Percentiles rank a stretch among this genome's conserved stretches.
Conservation (phyloP, 2,888 invertebrate genomes). For the Heliothis peltigera region DNA sequence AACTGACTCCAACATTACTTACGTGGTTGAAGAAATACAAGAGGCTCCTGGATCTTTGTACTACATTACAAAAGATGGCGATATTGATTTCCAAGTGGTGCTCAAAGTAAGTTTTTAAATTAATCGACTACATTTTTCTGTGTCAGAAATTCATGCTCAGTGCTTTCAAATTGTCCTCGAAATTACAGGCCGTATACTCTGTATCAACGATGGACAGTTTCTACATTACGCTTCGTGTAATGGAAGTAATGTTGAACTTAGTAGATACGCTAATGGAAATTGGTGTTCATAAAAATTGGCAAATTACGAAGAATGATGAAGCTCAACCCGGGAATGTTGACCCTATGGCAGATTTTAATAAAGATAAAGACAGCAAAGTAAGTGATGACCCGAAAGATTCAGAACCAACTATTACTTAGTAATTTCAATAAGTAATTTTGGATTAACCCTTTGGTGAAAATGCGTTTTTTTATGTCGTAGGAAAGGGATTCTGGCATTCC, state of each 20-base stretch:
- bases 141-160: no score
- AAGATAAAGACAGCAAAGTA: constrained; percentile 85
- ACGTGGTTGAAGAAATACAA: constrained; percentile 95
- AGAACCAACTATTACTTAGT: neutral
- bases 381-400: constrained; percentile 12
- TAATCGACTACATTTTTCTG: neutral
- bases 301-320: constrained; percentile 80
- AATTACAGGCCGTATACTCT: constrained; percentile 94
- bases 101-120: constrained; percentile 90
- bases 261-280: constrained; percentile 97
- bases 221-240: constrained; percentile 95
- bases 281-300: constrained; percentile 93
- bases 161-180: neutral
- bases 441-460: neutral
- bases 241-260: constrained; percentile 97
- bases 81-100: constrained; percentile 97
- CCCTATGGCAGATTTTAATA: constrained; percentile 79
- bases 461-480: constrained; percentile 65
- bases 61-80: constrained; percentile 98
- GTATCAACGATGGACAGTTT: constrained; percentile 95
- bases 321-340: constrained; percentile 75
- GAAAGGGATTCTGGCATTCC: constrained; percentile 86
- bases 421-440: no score
- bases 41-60: constrained; percentile 96
- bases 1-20: constrained; percentile 97